Conservation (phyloP, 2,797 vertebrate species). For the Lacerta viridis region DNA sequence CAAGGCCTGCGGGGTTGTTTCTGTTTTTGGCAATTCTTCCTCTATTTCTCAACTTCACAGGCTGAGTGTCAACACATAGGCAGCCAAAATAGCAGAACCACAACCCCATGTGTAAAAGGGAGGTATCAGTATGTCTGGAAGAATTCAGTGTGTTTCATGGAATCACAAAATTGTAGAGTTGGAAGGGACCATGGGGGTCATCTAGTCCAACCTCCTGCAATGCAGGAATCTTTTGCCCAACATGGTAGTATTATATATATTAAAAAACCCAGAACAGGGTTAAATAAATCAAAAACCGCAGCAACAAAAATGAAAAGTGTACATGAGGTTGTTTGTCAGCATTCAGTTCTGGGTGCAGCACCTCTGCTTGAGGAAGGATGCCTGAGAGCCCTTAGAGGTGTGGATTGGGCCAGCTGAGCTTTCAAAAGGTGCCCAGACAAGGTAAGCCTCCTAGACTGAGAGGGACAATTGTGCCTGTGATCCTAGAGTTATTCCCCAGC, state of each 20-base stretch:
- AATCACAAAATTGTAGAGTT: too few species aligned
- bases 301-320: neutral
- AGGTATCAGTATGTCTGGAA: neutral
- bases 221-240: too few species aligned
- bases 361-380: too few species aligned
- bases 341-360: neutral
- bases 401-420: neutral
- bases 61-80: neutral
- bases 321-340: fast-evolving
- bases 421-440: neutral
- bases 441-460: neutral
- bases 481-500: neutral
- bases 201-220: too few species aligned
- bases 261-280: too few species aligned
- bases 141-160: too few species aligned
- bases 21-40: neutral
- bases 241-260: too few species aligned
- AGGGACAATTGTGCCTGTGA: neutral
- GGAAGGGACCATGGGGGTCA: too few species aligned
- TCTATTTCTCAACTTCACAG: neutral
- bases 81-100: neutral
- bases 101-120: neutral
- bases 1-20: neutral
- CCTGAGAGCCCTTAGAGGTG: neutral
- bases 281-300: neutral